Conservation (phyloP, 2,113 vertebrate genomes). For the Andinoacara biseriatus region DNA sequence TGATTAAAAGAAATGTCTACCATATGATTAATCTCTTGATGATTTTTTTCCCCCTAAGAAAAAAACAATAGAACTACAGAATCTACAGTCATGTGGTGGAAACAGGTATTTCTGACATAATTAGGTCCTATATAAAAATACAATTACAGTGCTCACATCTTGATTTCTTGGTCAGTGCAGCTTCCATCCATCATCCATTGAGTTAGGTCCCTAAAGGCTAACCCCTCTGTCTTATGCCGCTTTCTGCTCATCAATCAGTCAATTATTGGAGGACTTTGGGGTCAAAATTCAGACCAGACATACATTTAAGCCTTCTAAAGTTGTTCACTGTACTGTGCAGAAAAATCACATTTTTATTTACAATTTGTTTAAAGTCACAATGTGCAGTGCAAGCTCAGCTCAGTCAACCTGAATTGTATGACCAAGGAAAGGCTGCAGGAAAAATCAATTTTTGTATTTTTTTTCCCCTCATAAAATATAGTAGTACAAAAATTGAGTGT, state of each 20-base stretch:
- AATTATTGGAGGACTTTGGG: conserved; percentile 58
- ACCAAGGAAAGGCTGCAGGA: conserved; percentile 18
- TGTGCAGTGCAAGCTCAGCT: background rate
- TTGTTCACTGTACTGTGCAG: conserved; percentile 25
- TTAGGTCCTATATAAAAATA: conserved; percentile 25
- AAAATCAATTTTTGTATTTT: conserved; percentile 47
- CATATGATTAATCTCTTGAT: conserved; percentile 11
- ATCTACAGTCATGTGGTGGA: background rate
- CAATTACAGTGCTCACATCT: background rate
- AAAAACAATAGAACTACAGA: background rate
- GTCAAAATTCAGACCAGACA: conserved; percentile 53
- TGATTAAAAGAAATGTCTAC: conserved; percentile 7
- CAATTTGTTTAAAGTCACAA: conserved; percentile 4
- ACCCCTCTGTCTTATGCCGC: conserved; percentile 44
- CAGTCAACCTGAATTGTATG: conserved; percentile 2
- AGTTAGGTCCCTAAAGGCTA: conserved; percentile 40
- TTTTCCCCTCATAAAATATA: conserved; percentile 33
- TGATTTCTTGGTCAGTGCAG: conserved; percentile 23
- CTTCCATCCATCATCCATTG: conserved; percentile 49
- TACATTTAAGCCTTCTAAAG: background rate
- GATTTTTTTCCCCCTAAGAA: background rate
- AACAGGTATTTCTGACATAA: conserved; percentile 5
- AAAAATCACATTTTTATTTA: conserved; percentile 10
- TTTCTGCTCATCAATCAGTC: conserved; percentile 74
- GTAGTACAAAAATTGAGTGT: background rate